Conservation (phyloP, 2,797 vertebrate genomes). For the Taeniopygia guttata region DNA sequence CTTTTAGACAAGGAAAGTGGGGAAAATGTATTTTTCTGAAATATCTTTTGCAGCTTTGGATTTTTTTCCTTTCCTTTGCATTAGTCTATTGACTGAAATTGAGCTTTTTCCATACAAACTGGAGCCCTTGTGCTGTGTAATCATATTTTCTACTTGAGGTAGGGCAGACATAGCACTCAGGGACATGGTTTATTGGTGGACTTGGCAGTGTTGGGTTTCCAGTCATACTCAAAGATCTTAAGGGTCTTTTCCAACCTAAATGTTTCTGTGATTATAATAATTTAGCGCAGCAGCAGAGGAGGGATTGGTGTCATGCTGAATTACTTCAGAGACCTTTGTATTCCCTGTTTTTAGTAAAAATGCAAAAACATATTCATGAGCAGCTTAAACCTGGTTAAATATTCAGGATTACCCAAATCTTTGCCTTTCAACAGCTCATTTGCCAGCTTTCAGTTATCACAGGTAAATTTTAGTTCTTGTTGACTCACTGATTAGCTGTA, state of each 20-base stretch:
- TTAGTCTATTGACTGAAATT: not conserved
- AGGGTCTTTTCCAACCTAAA: not conserved
- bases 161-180: not conserved
- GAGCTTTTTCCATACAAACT: not conserved
- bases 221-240: not conserved
- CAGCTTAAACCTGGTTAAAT: not conserved
- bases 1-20: not conserved
- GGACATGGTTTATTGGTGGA: not conserved
- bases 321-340: not conserved
- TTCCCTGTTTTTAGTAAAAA: not conserved
- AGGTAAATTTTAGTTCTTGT: not conserved
- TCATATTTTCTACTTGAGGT: fast-evolving
- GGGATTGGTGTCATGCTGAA: not conserved
- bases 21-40: not conserved
- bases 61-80: not conserved
- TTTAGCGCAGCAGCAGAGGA: not conserved
- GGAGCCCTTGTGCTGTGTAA: not conserved
- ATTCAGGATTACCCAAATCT: not conserved
- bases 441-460: not conserved
- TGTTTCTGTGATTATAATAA: not conserved
- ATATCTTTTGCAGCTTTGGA: not conserved
- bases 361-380: not conserved
- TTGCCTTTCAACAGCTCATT: not conserved
- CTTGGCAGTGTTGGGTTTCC: not conserved
- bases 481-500: not conserved